phyloP scores from a whole-genome alignment of 2,113 vertebrate species.

The Ailurus styani region DNA sequence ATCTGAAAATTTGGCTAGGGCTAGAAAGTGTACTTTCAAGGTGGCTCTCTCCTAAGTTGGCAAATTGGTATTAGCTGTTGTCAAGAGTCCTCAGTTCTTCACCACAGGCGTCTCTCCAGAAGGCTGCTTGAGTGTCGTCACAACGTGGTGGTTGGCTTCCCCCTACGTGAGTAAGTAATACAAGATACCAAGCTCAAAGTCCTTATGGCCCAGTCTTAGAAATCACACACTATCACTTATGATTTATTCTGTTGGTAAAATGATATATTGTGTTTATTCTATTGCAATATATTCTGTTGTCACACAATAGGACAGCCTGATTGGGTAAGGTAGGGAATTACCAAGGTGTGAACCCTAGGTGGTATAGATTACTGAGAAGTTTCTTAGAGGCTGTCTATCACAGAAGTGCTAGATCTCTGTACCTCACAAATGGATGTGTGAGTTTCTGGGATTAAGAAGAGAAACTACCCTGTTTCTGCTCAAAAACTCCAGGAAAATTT shows the following conservation, averaged over 20 bases:
- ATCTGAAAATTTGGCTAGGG: background rate
- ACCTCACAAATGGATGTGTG: background rate
- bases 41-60: background rate
- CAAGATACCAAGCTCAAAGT: background rate
- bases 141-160: background rate
- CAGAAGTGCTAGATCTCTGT: background rate
- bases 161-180: background rate
- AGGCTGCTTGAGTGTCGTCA: background rate
- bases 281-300: background rate
- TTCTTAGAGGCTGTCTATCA: background rate
- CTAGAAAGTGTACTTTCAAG: background rate
- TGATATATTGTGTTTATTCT: background rate
- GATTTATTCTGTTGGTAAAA: background rate
- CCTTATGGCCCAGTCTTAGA: background rate
- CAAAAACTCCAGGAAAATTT: background rate
- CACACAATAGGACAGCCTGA: background rate
- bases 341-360: background rate
- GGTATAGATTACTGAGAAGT: background rate
- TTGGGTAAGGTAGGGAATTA: background rate
- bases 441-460: background rate
- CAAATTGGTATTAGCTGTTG: background rate
- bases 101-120: background rate
- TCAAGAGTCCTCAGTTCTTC: background rate
- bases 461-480: background rate
- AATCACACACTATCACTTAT: background rate